Evolutionary conservation across 2,113 vertebrate species (phyloP).

Genomic region (Sebastes schlegelii): DNA sequence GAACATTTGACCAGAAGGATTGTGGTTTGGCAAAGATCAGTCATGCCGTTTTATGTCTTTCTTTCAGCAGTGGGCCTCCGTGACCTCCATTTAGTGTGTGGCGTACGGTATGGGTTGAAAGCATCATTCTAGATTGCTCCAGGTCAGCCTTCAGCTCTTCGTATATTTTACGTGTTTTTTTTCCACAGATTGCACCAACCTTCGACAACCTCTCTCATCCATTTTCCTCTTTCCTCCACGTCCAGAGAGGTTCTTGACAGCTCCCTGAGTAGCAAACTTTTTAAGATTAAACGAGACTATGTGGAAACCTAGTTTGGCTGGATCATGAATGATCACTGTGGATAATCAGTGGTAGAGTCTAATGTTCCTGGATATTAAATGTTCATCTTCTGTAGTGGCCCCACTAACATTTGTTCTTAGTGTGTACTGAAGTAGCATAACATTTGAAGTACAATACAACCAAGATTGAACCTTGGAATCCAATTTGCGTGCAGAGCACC

Average conservation of each 20-base stretch:
- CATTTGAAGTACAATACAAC: no score
- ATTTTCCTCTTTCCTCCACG: conserved; percentile 2
- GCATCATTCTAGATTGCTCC: background rate
- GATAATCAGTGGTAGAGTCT: no score
- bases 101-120: background rate
- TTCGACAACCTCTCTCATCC: conserved; percentile 6
- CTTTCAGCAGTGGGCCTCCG: background rate
- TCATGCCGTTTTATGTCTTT: background rate
- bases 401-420: no score
- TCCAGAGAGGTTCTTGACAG: conserved; percentile 19
- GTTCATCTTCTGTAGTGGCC: no score
- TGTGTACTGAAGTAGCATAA: no score
- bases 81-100: background rate
- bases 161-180: background rate
- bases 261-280: background rate
- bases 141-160: background rate
- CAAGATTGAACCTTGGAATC: no score
- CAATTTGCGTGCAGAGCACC: no score
- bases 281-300: background rate
- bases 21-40: background rate
- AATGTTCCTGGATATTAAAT: no score
- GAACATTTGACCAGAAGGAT: background rate
- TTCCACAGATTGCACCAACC: background rate
- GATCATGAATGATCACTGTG: no score
- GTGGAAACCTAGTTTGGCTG: no score